phyloP scores from a whole-genome alignment of 1,140 invertebrate species.

The Mya arenaria region DNA sequence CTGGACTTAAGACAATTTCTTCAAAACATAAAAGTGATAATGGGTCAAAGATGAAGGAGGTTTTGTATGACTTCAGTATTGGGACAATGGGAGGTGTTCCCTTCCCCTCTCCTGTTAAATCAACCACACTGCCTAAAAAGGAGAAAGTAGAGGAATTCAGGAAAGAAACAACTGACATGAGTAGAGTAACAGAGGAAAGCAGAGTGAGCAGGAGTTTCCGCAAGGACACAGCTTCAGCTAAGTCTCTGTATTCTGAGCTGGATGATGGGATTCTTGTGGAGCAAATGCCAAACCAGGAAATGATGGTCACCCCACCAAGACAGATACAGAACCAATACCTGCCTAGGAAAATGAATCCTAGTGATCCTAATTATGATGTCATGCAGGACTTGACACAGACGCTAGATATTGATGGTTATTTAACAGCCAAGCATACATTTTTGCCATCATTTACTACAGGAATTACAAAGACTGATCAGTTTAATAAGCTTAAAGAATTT shows the following conservation, averaged over 20 bases:
- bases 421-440: constrained; percentile 67
- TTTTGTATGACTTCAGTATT: constrained; percentile 73
- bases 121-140: constrained; percentile 16
- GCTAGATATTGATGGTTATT: constrained; percentile 40
- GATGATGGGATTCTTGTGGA: constrained; percentile 64
- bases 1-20: neutral
- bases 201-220: constrained; percentile 20
- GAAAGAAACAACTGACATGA: constrained; percentile 27
- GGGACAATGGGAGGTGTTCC: constrained; percentile 74
- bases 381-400: constrained; percentile 55
- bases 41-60: constrained; percentile 63
- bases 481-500: constrained; percentile 71
- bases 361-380: constrained; percentile 54
- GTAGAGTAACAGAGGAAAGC: constrained; percentile 10
- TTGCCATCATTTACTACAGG: constrained; percentile 71
- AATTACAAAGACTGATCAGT: constrained; percentile 78
- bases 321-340: constrained; percentile 3
- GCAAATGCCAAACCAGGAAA: constrained; percentile 69
- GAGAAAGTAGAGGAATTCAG: constrained; percentile 41
- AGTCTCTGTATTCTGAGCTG: constrained; percentile 61
- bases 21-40: constrained; percentile 7
- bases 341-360: constrained; percentile 31
- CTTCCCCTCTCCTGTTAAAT: constrained; percentile 14
- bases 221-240: constrained; percentile 54
- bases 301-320: constrained; percentile 64